Evolutionary conservation across 2,113 vertebrate species (phyloP).

Genomic region (Stigmatopora nigra): DNA sequence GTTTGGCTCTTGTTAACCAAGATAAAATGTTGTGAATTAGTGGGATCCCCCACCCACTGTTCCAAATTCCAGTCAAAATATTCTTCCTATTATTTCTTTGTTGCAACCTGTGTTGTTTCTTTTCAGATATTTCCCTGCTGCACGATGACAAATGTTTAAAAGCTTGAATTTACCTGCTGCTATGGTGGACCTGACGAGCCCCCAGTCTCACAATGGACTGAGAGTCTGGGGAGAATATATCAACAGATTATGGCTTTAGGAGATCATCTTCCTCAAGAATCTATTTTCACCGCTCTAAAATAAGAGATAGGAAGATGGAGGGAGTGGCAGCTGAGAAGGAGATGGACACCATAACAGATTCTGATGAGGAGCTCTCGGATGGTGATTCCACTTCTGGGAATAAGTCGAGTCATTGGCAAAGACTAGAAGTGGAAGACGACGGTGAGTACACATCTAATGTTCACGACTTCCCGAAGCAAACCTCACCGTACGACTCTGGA

Average conservation of each 20-base stretch:
- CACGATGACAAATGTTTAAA: conserved; percentile 32
- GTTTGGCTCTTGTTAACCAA: too few species aligned
- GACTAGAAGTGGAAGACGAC: conserved; percentile 27
- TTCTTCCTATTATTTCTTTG: background rate
- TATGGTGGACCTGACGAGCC: conserved; percentile 32
- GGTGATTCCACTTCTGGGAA: conserved; percentile 14
- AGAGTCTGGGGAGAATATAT: conserved; percentile 43
- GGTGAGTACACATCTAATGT: conserved; percentile 14
- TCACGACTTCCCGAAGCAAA: conserved; percentile 46
- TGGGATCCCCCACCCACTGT: background rate
- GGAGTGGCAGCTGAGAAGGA: conserved; percentile 46
- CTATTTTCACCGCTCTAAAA: conserved; percentile 19
- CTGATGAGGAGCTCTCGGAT: conserved; percentile 43
- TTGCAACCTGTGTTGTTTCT: background rate
- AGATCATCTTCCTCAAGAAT: conserved; percentile 29
- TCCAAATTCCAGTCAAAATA: background rate
- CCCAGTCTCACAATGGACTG: conserved; percentile 30
- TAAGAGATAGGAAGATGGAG: conserved; percentile 48
- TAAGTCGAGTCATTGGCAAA: conserved; percentile 20
- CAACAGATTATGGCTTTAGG: conserved; percentile 38
- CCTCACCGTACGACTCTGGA: conserved; percentile 30
- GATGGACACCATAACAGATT: conserved; percentile 39
- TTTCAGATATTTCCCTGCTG: conserved; percentile 35
- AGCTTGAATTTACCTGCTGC: conserved; percentile 27
- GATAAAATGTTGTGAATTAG: too few species aligned